Base-by-base conservation (phyloP, 1,140 invertebrate species). In the Ruditapes philippinarum region DNA sequence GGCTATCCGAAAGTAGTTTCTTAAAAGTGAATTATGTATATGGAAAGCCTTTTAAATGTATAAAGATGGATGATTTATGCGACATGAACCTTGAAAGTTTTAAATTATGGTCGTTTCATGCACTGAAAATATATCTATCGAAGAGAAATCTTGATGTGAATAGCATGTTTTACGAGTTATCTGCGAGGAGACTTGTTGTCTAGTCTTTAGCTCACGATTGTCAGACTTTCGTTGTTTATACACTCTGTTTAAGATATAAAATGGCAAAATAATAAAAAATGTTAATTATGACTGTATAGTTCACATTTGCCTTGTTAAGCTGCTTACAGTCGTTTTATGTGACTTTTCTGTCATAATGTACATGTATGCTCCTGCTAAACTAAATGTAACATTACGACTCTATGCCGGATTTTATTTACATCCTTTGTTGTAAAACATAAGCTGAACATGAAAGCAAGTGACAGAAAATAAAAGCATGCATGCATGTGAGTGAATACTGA, bases 81-180 rank as follows among this genome's bases (percentile, higher is more conserved):
- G 49, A 81, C 22, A 81, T 81, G 79, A 62, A 51, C 9, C 40
- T 62, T 31, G 49, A 33, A 40, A 81, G 38, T 17, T 81, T 81
- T 54, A 81, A n/a, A 62, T 62, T 81, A 33, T 81, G 79, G 79
- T 81, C 79, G 0, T 3, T 62, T 14, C 51, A 81, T 62, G 79
- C 54, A 4, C 36, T 81, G 79, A 81, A 81, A 42, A 31, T 81
- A 19, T 81, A 4, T 81, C n/a, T 81, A 40, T 60, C 79, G 4
- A 4, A 19, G 1, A 60, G 79, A 62, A 81, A 81, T 1, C 22
- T 22, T 2, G n/a, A 51, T 2, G 40, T 81, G 40, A 36, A 81
- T 81, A 54, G 79, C 11, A 54, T 4, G 2, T 62, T 81, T 17
- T 51, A 81, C 7, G 79, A 81, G 12, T 22, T 81, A 1, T 22